Conservation (phyloP, 2,888 invertebrate species). For the Drosophila heteroneura region DNA sequence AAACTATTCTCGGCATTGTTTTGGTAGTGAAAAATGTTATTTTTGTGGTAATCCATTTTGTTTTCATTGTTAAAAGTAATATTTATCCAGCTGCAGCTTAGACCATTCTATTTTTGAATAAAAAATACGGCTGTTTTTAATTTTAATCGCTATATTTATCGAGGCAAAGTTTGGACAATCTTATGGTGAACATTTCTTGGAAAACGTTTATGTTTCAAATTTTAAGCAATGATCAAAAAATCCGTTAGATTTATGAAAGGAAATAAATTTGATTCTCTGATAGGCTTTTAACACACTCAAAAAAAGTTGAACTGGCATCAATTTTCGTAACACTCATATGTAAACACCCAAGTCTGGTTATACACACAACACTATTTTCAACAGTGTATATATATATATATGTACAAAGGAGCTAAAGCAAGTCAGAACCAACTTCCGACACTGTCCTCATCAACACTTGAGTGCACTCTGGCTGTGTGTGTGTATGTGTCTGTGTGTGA, state of each 20-base stretch:
- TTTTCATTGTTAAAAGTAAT: neutral
- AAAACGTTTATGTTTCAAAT: neutral
- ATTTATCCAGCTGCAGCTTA: neutral
- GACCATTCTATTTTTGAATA: neutral
- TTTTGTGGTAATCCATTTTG: neutral
- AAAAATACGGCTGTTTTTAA: neutral
- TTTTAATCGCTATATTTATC: neutral
- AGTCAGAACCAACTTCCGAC: conserved; percentile 68
- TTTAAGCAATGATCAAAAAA: neutral
- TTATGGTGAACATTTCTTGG: neutral
- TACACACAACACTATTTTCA: neutral
- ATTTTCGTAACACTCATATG: neutral
- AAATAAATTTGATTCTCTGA: neutral
- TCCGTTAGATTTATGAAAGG: neutral
- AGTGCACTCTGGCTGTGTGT: conserved; percentile 53
- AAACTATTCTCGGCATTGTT: neutral
- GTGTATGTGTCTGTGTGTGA: conserved; percentile 24
- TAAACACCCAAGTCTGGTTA: neutral
- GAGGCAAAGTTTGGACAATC: neutral
- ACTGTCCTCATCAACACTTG: conserved; percentile 61
- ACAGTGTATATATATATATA: neutral
- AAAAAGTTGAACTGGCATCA: neutral
- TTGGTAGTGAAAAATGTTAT: neutral
- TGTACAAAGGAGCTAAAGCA: conserved; percentile 20
- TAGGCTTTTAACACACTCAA: neutral